Evolutionary conservation across 2,797 vertebrate genomes (phyloP), one percentile per base, ranked within the genome.

Genomic region (Cirrhinus molitorella): DNA sequence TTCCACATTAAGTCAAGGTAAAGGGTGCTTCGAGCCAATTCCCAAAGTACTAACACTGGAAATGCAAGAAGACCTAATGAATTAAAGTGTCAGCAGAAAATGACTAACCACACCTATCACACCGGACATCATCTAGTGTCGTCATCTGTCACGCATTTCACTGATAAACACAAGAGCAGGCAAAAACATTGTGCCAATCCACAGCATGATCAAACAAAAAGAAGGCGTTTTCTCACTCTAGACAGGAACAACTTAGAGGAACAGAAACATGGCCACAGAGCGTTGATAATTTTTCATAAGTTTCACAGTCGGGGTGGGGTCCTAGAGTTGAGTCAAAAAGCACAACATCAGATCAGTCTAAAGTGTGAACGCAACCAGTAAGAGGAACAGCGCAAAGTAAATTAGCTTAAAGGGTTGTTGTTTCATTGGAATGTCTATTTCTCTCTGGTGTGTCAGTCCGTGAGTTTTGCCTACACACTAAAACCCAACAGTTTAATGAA

Each of bases 101-200:
- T 77, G 45, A 74, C 28, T 68, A 70, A 78, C 40, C n/a, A 40
- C 14, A 14, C 17, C 67, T 17, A 23, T 72, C 37, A 57, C 74
- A 74, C 57, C n/a, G n/a, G 37, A 82, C 68, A 63, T 23, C 34
- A 40, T 77, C 10, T 51, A 17, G 55, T 23, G 87, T 63, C 59
- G 80, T 90, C 85, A 90, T 73, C n/a, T 21, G 34, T 77, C 72
- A 71, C 25, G 72, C 83, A 89, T 57, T 67, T 5, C 37, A 80
- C n/a, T 73, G 59, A 68, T 43, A 73, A 65, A 80, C 31, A 55
- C 40, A 4, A 71, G 45, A 59, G n/a, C 21, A 21, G 10, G 23
- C 37, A 53, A 65, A 73, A 19, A 47, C 72, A 31, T 14, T 28
- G 16, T 43, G n/a, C 21, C 53, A 57, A 65, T 72, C 14, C 63